A percentile compares a stretch with the other conserved stretches of the same genome.
Evolutionary conservation across 2,113 vertebrate genomes (phyloP).

Genomic region (Gopherus evgoodei): DNA sequence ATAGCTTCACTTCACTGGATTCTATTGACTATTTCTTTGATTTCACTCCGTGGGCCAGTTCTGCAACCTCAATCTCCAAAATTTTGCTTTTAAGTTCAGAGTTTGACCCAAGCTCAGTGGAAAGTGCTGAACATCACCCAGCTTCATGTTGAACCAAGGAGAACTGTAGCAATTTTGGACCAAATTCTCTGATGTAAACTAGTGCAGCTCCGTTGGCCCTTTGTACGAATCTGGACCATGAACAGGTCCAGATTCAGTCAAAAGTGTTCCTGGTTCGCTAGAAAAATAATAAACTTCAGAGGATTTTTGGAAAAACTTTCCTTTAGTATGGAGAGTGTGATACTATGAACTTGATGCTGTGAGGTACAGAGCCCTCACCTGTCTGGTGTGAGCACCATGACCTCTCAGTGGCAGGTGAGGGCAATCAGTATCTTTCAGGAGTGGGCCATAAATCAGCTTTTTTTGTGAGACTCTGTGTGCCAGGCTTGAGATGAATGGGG

Average conservation of each 20-base stretch:
- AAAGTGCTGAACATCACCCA: not conserved
- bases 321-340: not conserved
- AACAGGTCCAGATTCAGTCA: not conserved
- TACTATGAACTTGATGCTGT: not conserved
- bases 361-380: not conserved
- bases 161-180: not conserved
- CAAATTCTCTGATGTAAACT: not conserved
- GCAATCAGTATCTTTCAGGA: too few relatives aligned
- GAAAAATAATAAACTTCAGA: not conserved
- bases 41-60: not conserved
- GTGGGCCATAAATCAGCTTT: fast-evolving
- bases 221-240: too few relatives aligned
- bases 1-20: not conserved
- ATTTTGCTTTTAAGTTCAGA: fast-evolving
- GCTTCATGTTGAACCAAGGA: not conserved
- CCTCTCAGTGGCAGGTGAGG: not conserved
- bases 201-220: too few relatives aligned
- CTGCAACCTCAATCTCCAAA: fast-evolving
- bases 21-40: not conserved
- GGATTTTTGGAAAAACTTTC: fast-evolving
- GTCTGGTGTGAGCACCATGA: not conserved
- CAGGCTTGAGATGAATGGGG: fast-evolving
- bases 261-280: not conserved
- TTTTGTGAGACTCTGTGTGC: not conserved
- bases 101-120: fast-evolving